Conservation (phyloP, 2,797 vertebrate species). For the Tenualosa thibaudeaui region DNA sequence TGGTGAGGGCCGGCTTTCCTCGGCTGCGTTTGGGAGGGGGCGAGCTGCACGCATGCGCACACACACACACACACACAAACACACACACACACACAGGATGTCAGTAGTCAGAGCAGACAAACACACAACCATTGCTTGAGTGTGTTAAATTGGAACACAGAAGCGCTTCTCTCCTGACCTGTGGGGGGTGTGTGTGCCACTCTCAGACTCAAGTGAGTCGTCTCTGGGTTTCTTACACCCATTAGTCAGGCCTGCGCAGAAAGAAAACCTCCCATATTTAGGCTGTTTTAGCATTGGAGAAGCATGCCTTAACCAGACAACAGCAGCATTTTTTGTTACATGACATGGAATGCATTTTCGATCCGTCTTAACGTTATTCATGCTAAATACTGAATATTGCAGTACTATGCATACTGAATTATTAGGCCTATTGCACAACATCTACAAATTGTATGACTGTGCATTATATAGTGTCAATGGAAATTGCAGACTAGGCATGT, state of each 20-base stretch:
- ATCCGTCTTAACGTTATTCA: too few relatives aligned
- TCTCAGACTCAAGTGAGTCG: conserved; percentile 76
- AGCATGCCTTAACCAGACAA: too few relatives aligned
- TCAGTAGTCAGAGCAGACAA: background rate
- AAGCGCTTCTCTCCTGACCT: conserved; percentile 53
- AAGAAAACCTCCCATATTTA: background rate
- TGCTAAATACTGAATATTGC: too few relatives aligned
- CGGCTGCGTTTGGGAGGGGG: conserved; percentile 87
- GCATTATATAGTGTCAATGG: too few relatives aligned
- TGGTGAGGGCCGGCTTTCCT: conserved; percentile 90
- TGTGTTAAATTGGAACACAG: background rate
- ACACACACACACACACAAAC: conserved; percentile 20
- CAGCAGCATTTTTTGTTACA: too few relatives aligned
- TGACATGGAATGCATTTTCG: too few relatives aligned
- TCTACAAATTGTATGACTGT: too few relatives aligned
- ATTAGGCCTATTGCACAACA: too few relatives aligned
- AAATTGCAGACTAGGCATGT: too few relatives aligned
- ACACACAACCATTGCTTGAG: background rate
- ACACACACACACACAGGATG: background rate
- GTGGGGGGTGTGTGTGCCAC: conserved; percentile 54
- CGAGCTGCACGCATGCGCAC: conserved; percentile 64
- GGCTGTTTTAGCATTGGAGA: too few relatives aligned
- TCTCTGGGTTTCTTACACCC: conserved; percentile 78
- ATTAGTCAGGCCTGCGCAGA: conserved; percentile 81
- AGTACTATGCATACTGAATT: too few relatives aligned